Base-by-base conservation (phyloP, 1,140 invertebrate species). In the Ostrea edulis region DNA sequence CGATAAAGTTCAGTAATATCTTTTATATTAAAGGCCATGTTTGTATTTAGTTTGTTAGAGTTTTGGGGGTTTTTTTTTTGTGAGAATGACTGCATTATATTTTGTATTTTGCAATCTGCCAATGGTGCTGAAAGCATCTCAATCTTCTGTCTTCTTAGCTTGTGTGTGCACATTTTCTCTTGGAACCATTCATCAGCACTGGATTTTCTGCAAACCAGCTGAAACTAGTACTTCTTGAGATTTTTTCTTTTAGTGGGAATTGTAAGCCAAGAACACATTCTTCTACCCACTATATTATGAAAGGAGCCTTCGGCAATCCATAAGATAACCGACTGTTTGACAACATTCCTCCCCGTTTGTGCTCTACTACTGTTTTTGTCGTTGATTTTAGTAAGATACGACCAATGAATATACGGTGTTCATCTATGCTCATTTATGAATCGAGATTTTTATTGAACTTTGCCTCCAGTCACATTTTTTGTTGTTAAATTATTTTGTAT, bases 401-500 rank as follows among this genome's bases (percentile, higher is more conserved):
- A 85, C 29, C 51, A 35, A 58, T 85, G 58, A 54, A 1, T 62
- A 55, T 85, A 62, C 29, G 51, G 83, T 85, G 83, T 85, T 85
- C 25, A 85, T 85, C 55, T 58, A 85, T 85, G 83, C 83, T 85
- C 83, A 85, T 85, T 35, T 85, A 62, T 85, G 53, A 85, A 54
- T 54, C 83, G 83, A 85, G 83, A 85, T 85, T 85, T 85, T 85
- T 85, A 85, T 85, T 85, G 83, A 85, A 83, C 44, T 85, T 85
- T 85, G 83, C 83, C 83, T 85, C 83, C 51, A 85, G 83, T 85
- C 83, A 85, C 52, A 77, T 85, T 85, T 85, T 85, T 85, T 85
- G 83, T 85, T 85, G 83, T 58, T 85, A 85, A 85, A 58, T 85
- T 85, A 85, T 85, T 83, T 85, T 85, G 83, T 85, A 85, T 62